A percentile compares a stretch with the other conserved stretches of the same genome.
These are phyloP conservation scores for Perizoma flavofasciatum DNA, from an alignment of 2,888 invertebrate genomes.

Conservation along the genomic window DNA sequence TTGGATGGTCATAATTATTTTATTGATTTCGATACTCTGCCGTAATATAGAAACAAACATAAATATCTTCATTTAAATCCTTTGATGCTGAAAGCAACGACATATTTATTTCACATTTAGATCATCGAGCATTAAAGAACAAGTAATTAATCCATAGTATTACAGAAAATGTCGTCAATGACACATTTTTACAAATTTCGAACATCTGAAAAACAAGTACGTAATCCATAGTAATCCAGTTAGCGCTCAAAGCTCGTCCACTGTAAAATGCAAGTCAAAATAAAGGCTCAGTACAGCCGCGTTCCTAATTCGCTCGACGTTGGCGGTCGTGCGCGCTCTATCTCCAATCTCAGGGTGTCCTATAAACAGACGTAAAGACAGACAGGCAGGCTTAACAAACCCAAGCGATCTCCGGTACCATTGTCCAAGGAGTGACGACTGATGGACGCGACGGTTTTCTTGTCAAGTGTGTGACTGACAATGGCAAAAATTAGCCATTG, in stretches of 20 bases:
- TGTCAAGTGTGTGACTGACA: constrained; percentile 31
- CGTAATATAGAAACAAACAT: background rate
- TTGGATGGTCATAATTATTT: constrained; percentile 20
- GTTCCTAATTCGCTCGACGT: constrained; percentile 58
- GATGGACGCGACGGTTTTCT: constrained; percentile 29
- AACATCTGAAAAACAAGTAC: too few species aligned
- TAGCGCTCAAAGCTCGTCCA: background rate
- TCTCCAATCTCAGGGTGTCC: constrained; percentile 71
- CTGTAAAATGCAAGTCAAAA: constrained; percentile 11
- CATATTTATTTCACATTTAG: too few species aligned
- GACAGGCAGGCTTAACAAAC: constrained; percentile 70
- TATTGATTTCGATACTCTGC: constrained; percentile 14
- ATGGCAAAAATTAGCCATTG: constrained; percentile 21
- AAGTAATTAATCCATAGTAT: too few species aligned
- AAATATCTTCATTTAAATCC: background rate
- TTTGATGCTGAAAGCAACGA: too few species aligned
- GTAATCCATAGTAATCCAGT: too few species aligned
- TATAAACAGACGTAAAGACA: constrained; percentile 71
- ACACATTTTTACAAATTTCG: too few species aligned
- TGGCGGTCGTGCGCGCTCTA: constrained; percentile 66
- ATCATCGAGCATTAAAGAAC: too few species aligned
- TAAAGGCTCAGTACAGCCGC: constrained; percentile 18
- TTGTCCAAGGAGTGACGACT: constrained; percentile 56
- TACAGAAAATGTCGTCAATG: too few species aligned
- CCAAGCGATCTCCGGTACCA: constrained; percentile 67